Evolutionary conservation across 2,888 invertebrate species (phyloP), one percentile per base, ranked within the genome.

Genomic region (Oscheius sp.): DNA sequence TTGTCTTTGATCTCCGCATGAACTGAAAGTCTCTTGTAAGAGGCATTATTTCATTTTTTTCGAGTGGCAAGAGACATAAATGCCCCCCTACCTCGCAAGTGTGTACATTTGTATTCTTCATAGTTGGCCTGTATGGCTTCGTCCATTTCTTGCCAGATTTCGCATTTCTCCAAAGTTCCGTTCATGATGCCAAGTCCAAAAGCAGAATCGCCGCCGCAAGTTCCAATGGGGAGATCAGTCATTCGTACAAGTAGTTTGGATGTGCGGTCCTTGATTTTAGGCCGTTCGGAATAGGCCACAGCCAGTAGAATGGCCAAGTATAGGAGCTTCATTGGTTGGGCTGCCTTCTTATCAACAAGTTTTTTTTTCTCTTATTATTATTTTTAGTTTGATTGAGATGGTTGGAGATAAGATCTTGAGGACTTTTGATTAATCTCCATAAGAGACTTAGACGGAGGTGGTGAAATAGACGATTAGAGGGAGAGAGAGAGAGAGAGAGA

Each of bases 91-190:
- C 81, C 72, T 73, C 83, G 65, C 52, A 84, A 73, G 52, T 77
- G 74, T 68, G 79, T 79, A 75, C 84, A 84, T 63, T 83, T 84
- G 72, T 75, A 80, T 29, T 72, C 69, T 66, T 84, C 84, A 63
- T 84, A 84, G 10, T 73, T 76, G 29, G 65, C 68, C 46, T 77
- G 71, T 23, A 75, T 72, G 10, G 73, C 71, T 50, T 74, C 75
- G 23, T 68, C 63, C 20, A 58, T 71, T 34, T 57, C 64, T 39
- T 78, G 73, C 72, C 73, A 84, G 45, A 74, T 61, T 23, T 72
- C 75, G 69, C 84, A 84, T 63, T 84, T 84, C 58, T 84, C 84
- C 37, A 84, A 71, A 25, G 72, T 72, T 23, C 74, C 80, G 53
- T 82, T 74, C 71, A 84, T 79, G 23, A 82, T 75, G n/a, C 80